Conservation (phyloP, 2,113 vertebrate genomes). For the Otus sunia region DNA sequence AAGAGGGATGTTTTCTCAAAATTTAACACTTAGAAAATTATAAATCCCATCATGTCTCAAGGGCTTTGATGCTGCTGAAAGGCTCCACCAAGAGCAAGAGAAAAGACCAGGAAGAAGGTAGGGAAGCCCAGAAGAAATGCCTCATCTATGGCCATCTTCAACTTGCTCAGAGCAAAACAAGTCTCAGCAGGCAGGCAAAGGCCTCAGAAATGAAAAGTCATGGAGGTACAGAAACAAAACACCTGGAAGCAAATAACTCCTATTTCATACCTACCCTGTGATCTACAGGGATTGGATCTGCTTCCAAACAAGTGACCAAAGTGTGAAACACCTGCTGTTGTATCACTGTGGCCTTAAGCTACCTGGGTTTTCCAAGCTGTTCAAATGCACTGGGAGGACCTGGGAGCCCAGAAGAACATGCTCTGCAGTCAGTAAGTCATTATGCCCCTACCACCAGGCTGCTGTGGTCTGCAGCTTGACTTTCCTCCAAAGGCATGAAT, state of each 20-base stretch:
- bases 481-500: background rate
- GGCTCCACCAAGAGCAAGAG: background rate
- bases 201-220: background rate
- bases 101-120: background rate
- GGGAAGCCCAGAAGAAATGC: background rate
- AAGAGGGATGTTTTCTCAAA: background rate
- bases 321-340: background rate
- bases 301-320: constrained; percentile 17
- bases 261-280: background rate
- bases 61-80: background rate
- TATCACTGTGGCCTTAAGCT: background rate
- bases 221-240: background rate
- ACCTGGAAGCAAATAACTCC: background rate
- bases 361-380: background rate
- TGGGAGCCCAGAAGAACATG: background rate
- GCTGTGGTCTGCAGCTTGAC: background rate
- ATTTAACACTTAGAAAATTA: background rate
- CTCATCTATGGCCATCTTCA: background rate
- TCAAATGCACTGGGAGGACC: background rate
- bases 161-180: background rate
- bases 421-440: background rate
- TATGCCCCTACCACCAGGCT: background rate
- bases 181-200: constrained; percentile 8
- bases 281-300: background rate
- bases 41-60: background rate